Base-by-base conservation (phyloP, 1,140 invertebrate genomes). In the Hylaeus volcanicus region DNA sequence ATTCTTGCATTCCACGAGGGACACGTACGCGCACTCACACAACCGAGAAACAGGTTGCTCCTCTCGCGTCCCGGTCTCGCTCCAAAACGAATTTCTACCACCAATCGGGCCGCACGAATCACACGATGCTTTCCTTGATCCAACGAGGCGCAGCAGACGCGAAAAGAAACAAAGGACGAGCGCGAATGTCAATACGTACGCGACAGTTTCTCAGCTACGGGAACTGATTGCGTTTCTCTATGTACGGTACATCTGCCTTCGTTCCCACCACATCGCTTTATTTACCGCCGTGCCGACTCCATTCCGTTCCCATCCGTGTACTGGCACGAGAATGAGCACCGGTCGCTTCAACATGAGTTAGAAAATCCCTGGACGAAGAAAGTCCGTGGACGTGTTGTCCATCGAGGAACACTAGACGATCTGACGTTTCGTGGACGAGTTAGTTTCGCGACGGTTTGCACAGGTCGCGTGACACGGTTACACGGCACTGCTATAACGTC, bases 1-100 rank as follows among this genome's bases (percentile, higher is more conserved):
- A 84, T 82, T 70, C 86, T 75, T 70, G 85, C 84, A 87, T 87
- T 87, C 85, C 86, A 87, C 82, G 55, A 58, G 56, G 55, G 45
- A 81, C 82, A 74, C 64, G 55, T 37, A 72, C 74, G 15, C 60
- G 63, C 55, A 56, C 26, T 26, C 78, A 61, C 77, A 60, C 74
- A 39, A 14, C 3, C 43, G 39, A 43, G 64, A 66, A 82, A 85
- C 83, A 83, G 83, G 82, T 85, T 80, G 79, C 73, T 74, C 63
- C 73, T 69, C 72, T 66, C 15, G 43, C 48, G 55, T 68, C 64
- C 64, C 45, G 5, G 79, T 80, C 73, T 74, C 78, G 12, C 71
- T 68, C 41, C 12, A 45, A n/a, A 65, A 79, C 71, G 70, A 79
- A 79, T 79, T 79, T 79, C 77, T 74, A 65, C 61, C 77, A 61